Base-by-base conservation (phyloP, 2,888 invertebrate genomes). In the Pollenia labialis region DNA sequence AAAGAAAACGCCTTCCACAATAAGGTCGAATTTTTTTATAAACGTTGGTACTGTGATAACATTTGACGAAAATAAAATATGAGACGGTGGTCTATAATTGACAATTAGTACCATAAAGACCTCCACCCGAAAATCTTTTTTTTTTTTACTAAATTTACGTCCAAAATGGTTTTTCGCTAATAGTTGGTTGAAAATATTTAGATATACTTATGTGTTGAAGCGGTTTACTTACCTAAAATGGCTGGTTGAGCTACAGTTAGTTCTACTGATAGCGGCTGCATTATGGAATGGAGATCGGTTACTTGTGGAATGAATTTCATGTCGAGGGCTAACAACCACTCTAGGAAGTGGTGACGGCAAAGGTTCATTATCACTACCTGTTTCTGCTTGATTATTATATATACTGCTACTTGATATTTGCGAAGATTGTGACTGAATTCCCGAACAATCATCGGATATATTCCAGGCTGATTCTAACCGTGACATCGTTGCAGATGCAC, bases 281-380 rank as follows among this genome's bases (percentile, higher is more conserved):
- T 89, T 90, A 85, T 93, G 93, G 91, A 93, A 93, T 92, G 93
- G 92, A 89, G 93, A 92, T 88, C 92, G 90, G 89, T 91, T 92
- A 74, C 88, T 90, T 79, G 88, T 84, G 79, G 85, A 88, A 80
- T 88, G 81, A 23, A 68, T 86, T 68, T 93, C 92, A 74, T 90
- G 90, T 66, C 91, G 90, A 50, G 93, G 93, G 89, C 93, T 93
- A 16, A 92, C 88, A 82, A 91, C 89, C 66, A 91, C 80, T 79
- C 90, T 89, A 8, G 92, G 91, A 81, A 91, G 81, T 79, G 92
- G 87, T n/a, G 85, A 85, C 14, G 85, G 72, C 50, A 85, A 69
- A n/a, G 85, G 58, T 56, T 87, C 87, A 62, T 74, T 83, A 44
- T 85, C 82, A 64, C 75, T 85, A 16, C 74, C 60, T 58, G 72